Evolutionary conservation across 1,140 invertebrate species (phyloP), one percentile per base, ranked within the genome.

Genomic region (Hydropsyche tenuis): DNA sequence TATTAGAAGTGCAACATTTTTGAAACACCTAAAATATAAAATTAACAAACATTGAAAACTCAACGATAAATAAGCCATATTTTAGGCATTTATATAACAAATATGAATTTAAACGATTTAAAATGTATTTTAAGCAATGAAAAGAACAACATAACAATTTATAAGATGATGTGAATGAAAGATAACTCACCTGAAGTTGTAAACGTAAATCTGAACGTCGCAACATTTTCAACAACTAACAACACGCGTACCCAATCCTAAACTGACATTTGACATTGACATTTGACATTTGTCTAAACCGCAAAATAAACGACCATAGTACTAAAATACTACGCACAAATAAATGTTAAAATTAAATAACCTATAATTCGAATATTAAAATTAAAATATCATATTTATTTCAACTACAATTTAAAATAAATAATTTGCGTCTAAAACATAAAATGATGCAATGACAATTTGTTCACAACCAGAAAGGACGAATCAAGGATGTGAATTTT

Each of bases 1-100:
- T 83, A 66, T 87, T 87, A 25, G 88, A 75, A 78, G 83, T 85
- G 51, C 72, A 53, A 48, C 43, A 69, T n/a, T 25, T 69, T 53
- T 71, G 75, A 22, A 42, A 14, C 1, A 23, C 46, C 72, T 73
- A 30, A 2, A 71, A 68, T 66, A 68, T 5, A 30, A 14, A 37
- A 9, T 9, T 4, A 37, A 37, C 9, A 37, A 37, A 37, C 30
- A 37, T 37, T 37, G 3, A n/a, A n/a, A n/a, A n/a, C n/a, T n/a
- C n/a, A 37, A 37, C 30, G 30, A 9, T 4, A 37, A 37, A 37
- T 37, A 37, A 3, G 30, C 9, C 30, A 37, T 37, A 37, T n/a
- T n/a, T n/a, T n/a, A n/a, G n/a, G n/a, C n/a, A n/a, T n/a, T n/a
- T n/a, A 37, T 37, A 37, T 9, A 37, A 37, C 9, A 37, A 37